Conservation (phyloP, 2,797 vertebrate genomes). For the Megaceryle alcyon region DNA sequence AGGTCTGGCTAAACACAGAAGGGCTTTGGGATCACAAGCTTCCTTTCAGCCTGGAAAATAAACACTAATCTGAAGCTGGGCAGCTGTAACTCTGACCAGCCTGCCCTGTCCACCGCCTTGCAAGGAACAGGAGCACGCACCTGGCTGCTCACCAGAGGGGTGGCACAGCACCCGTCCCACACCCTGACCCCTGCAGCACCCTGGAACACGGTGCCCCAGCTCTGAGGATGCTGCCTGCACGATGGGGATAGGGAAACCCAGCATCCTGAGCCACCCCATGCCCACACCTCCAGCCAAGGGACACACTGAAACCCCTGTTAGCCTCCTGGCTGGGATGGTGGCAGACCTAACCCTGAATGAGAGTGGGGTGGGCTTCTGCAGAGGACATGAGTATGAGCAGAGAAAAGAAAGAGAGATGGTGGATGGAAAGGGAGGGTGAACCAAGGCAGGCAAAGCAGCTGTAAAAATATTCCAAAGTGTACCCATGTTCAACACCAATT, state of each 20-base stretch:
- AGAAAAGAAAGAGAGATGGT: neutral
- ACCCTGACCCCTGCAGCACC: neutral
- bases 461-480: neutral
- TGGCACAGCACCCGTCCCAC: neutral
- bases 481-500: rapidly evolving
- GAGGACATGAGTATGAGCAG: neutral
- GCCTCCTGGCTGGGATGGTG: neutral
- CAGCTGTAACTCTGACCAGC: constrained; percentile 32
- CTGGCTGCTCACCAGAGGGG: neutral
- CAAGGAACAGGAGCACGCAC: neutral
- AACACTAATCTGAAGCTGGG: constrained; percentile 32
- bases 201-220: rapidly evolving
- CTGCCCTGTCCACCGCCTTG: rapidly evolving
- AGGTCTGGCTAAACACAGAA: constrained; percentile 52
- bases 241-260: rapidly evolving
- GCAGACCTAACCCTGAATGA: rapidly evolving
- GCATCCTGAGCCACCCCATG: neutral
- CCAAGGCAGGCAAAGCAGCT: neutral
- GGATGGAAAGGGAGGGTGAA: neutral
- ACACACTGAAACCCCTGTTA: rapidly evolving
- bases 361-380: neutral
- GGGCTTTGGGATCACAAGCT: constrained; percentile 49
- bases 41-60: constrained; percentile 58
- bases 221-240: neutral
- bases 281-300: neutral